Percentiles rank a stretch among this genome's conserved stretches.
phyloP scores from a whole-genome alignment of 2,797 vertebrate genomes.

The Cetoscarus ocellatus region DNA sequence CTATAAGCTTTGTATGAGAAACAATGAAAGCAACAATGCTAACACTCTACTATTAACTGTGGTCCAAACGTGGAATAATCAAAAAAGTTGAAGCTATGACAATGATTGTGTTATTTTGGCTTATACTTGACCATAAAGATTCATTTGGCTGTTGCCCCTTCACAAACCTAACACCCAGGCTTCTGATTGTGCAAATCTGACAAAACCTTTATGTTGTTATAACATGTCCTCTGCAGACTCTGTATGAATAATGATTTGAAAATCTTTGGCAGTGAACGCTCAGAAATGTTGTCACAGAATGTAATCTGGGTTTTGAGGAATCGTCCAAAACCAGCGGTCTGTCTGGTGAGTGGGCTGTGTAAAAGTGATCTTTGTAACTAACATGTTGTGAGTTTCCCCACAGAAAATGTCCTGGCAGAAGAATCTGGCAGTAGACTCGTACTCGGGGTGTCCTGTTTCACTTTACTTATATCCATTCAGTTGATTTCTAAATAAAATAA shows the following conservation, averaged over 20 bases:
- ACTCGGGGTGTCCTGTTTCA: constrained; percentile 36
- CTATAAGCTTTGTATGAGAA: too few relatives aligned
- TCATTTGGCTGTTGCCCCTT: background rate
- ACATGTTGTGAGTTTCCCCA: constrained; percentile 65
- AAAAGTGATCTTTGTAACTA: constrained; percentile 54
- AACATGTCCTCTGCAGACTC: constrained; percentile 27
- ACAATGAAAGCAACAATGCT: too few relatives aligned
- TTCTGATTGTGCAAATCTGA: constrained; percentile 16
- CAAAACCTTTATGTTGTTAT: constrained; percentile 20
- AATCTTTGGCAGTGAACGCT: constrained; percentile 32
- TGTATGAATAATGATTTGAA: constrained; percentile 33
- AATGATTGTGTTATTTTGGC: background rate
- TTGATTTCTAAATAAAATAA: constrained; percentile 23
- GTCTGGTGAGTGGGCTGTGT: constrained; percentile 62
- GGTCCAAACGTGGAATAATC: too few relatives aligned
- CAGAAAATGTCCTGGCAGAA: constrained; percentile 54
- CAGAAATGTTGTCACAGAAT: constrained; percentile 39
- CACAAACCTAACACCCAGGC: constrained; percentile 1
- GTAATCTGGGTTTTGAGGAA: constrained; percentile 35
- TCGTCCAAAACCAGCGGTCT: constrained; percentile 39
- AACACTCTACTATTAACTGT: too few relatives aligned
- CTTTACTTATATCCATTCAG: constrained; percentile 40
- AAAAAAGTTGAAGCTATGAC: background rate
- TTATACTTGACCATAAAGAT: background rate
- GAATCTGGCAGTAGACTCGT: constrained; percentile 36